These are phyloP conservation scores for Campoletis sonorensis DNA, from an alignment of 1,140 invertebrate species.

Conservation along the genomic window DNA sequence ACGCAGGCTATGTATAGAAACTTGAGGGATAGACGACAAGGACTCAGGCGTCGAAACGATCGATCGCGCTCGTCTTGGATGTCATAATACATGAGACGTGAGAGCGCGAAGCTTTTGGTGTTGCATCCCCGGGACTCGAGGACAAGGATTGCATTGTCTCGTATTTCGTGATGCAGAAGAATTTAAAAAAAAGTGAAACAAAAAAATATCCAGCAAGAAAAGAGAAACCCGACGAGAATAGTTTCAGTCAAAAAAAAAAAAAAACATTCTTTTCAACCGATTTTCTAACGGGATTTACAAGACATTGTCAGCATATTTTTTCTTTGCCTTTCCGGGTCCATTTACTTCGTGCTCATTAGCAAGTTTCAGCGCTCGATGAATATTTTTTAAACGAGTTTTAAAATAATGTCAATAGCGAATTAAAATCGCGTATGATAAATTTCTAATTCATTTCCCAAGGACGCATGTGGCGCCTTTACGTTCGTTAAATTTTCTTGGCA, in stretches of 20 bases:
- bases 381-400: too few species aligned
- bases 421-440: neutral
- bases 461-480: neutral
- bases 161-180: neutral
- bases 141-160: neutral
- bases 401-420: too few species aligned
- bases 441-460: neutral
- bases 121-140: conserved; percentile 1
- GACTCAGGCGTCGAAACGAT: conserved; percentile 18
- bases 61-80: conserved; percentile 15
- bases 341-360: too few species aligned
- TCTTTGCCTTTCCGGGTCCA: too few species aligned
- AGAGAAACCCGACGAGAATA: neutral
- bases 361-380: too few species aligned
- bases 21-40: conserved; percentile 2
- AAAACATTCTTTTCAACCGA: too few species aligned
- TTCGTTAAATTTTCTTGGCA: conserved; percentile 35
- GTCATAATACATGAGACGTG: conserved; percentile 7
- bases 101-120: neutral
- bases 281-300: too few species aligned
- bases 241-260: too few species aligned
- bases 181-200: neutral
- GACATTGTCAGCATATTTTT: too few species aligned
- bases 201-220: neutral
- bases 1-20: conserved; percentile 4